Percentiles rank a stretch among this genome's conserved stretches.
Conservation (phyloP, 2,888 invertebrate species). For the Agrotis puta region DNA sequence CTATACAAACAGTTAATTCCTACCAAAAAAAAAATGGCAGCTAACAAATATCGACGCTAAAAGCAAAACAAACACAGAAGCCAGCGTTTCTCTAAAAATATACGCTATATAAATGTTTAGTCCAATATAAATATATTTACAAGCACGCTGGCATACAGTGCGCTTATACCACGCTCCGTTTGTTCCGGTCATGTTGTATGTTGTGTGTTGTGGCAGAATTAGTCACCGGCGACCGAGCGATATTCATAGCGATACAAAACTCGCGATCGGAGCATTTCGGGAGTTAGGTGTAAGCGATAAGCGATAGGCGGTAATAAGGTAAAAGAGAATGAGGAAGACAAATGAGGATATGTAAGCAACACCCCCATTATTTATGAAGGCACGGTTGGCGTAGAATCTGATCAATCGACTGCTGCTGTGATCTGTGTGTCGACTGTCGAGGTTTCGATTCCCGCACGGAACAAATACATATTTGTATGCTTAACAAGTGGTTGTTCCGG, state of each 20-base stretch:
- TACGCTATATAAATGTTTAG: constrained; percentile 42
- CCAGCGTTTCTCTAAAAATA: constrained; percentile 41
- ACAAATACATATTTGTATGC: no score
- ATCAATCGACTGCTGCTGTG: no score
- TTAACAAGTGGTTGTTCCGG: no score
- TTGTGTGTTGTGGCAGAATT: constrained; percentile 70
- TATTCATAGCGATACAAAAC: constrained; percentile 67
- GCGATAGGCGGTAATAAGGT: neutral
- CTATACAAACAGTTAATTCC: neutral
- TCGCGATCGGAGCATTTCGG: constrained; percentile 26
- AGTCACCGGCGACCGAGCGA: constrained; percentile 71
- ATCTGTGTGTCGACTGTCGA: no score
- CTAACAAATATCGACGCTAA: constrained; percentile 2
- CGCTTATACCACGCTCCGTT: constrained; percentile 59
- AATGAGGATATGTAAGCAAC: no score
- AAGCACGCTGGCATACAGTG: constrained; percentile 36
- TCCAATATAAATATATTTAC: constrained; percentile 57
- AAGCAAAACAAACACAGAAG: constrained; percentile 22
- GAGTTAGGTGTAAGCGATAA: constrained; percentile 12
- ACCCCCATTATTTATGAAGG: no score
- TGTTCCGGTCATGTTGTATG: constrained; percentile 64
- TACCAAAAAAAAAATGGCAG: neutral
- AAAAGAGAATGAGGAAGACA: no score
- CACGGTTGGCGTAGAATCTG: no score
- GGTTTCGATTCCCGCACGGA: no score